Conservation (phyloP, 2,888 invertebrate species). For the Drosophila recens region DNA sequence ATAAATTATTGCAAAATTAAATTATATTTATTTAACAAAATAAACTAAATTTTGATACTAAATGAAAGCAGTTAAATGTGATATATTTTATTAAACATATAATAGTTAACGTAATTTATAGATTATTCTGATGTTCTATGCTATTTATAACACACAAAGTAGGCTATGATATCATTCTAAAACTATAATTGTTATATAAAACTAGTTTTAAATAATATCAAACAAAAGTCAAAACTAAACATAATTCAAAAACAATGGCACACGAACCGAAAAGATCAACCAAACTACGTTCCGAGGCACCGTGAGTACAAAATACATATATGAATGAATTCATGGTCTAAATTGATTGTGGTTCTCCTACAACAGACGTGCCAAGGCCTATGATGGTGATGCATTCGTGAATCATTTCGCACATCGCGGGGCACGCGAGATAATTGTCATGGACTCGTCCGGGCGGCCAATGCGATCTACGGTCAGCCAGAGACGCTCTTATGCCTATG, state of each 20-base stretch:
- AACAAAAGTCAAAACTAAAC: not conserved
- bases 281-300: not conserved
- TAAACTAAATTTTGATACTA: no score
- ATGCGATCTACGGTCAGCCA: conserved; percentile 60
- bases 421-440: conserved; percentile 58
- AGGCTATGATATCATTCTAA: not conserved
- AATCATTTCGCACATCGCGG: conserved; percentile 52
- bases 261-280: not conserved
- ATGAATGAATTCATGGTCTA: not conserved
- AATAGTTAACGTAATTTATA: no score
- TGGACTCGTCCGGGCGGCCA: conserved; percentile 52
- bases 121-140: no score
- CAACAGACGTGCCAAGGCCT: conserved; percentile 26
- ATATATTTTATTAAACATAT: no score
- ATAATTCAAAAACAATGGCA: not conserved
- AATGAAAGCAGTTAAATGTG: no score
- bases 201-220: not conserved
- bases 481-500: conserved; percentile 41
- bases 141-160: not conserved
- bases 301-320: conserved; percentile 1
- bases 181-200: not conserved
- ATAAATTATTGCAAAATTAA: no score
- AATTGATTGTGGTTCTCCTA: not conserved
- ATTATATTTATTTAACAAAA: no score
- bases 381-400: conserved; percentile 64